Evolutionary conservation across 2,888 invertebrate genomes (phyloP).

Genomic region (Aleiodes testaceus): DNA sequence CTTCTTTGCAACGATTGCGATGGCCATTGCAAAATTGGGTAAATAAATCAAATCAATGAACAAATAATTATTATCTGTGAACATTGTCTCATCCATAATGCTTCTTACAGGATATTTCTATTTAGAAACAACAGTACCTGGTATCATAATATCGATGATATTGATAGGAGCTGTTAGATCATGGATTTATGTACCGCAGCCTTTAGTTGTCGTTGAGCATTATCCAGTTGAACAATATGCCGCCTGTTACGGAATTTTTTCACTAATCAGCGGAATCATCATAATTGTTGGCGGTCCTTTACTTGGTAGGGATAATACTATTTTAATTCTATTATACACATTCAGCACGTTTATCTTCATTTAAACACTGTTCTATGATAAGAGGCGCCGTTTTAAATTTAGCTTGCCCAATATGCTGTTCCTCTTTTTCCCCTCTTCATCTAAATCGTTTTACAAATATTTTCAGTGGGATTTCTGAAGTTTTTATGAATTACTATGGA

Average conservation of each 20-base stretch:
- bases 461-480: no score
- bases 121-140: slow-evolving; percentile 75
- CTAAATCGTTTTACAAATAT: no score
- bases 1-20: slow-evolving; percentile 79
- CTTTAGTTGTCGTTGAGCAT: slow-evolving; percentile 82
- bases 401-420: no score
- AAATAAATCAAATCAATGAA: slow-evolving; percentile 58
- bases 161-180: slow-evolving; percentile 81
- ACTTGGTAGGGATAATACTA: slow-evolving; percentile 75
- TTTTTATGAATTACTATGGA: no score
- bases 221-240: slow-evolving; percentile 81
- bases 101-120: slow-evolving; percentile 76
- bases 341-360: no score
- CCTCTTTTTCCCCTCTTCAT: no score
- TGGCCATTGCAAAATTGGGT: slow-evolving; percentile 82
- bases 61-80: no score
- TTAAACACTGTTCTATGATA: no score
- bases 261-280: slow-evolving; percentile 81
- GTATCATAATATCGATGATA: slow-evolving; percentile 77
- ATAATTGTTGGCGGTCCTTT: slow-evolving; percentile 81
- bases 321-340: neutral
- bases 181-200: slow-evolving; percentile 81
- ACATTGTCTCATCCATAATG: neutral
- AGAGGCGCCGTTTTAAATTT: no score
- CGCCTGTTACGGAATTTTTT: slow-evolving; percentile 82